Evolutionary conservation across 2,797 vertebrate genomes (phyloP).

Genomic region (Squalus acanthias): DNA sequence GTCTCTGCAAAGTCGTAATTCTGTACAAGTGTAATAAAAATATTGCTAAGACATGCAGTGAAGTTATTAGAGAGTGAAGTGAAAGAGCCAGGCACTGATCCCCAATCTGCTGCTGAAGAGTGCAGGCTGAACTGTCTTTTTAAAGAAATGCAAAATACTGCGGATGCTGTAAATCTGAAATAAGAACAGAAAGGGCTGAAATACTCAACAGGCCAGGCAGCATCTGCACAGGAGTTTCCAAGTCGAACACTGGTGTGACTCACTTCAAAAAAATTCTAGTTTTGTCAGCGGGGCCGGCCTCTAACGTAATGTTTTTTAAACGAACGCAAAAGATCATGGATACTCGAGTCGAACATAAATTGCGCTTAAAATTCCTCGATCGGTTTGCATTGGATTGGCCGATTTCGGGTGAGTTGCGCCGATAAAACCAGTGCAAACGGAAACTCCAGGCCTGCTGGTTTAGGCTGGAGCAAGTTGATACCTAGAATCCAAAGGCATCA

Average conservation of each 20-base stretch:
- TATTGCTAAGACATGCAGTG: neutral
- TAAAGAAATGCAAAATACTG: neutral
- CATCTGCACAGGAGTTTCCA: too few species aligned
- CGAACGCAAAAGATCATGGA: neutral
- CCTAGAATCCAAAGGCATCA: neutral
- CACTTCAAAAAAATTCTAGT: neutral
- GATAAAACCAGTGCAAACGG: too few species aligned
- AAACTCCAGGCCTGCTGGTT: neutral
- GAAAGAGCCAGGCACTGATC: neutral
- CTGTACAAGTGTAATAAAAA: too few species aligned
- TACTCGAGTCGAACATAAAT: neutral
- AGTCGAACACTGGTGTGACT: neutral
- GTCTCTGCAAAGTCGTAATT: too few species aligned
- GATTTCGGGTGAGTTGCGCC: too few species aligned
- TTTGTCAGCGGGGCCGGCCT: neutral
- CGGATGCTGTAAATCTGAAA: too few species aligned
- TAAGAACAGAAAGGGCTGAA: too few species aligned
- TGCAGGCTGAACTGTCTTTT: neutral
- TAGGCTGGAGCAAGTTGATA: neutral
- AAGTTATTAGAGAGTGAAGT: neutral
- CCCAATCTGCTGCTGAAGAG: neutral
- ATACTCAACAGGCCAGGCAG: too few species aligned
- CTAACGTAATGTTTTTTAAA: neutral
- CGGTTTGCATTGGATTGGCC: too few species aligned
- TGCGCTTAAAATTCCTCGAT: too few species aligned